Base-by-base conservation (phyloP, 2,888 invertebrate genomes). In the Heliconius sara region DNA sequence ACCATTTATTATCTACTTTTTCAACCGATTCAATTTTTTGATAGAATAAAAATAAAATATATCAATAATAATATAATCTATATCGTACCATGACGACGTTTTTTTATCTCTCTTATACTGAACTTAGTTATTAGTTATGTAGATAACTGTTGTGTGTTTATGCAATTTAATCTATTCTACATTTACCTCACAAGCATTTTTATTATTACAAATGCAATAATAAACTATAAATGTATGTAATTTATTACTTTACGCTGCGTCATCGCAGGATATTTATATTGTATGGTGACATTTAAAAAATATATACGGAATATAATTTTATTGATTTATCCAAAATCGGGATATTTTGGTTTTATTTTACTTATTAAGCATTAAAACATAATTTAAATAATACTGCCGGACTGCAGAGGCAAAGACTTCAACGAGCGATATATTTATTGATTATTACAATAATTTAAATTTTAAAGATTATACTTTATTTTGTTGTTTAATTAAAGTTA, bases 301-400 rank as follows among this genome's bases (percentile, higher is more conserved):
- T 39, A 47, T 76, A 76, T 85, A 88, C 86, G 86, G 86, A 85
- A 84, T 83, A 66, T 34, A 34, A 71, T 73, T 67, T 73, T 78
- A 87, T 63, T 16, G 65, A 72, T 57, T 39, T 67, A 66, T 7
- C 30, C 19, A 63, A 74, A 43, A n/a, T 25, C 34, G 63, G 39
- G n/a, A 27, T 27, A 47, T 66, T 22, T 12, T 43, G 12, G 4
- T 19, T 76, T 30, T 67, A 30, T 66, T 57, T 57, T 22, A 34
- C 63, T 34, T 22, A 30, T 22, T 67, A 75, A 43, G 2, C 10
- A 13, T 34, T 47, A 30, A 47, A 27, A 19, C n/a, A 52, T 5
- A 27, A 13, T 52, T 34, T 22, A 52, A 52, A 27, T 65, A 12
- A 76, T 47, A 63, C 16, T 19, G 25, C 27, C 27, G 3, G 39